Conservation (phyloP, 1,140 invertebrate species). For the Pseudomyrmex cubaensis region DNA sequence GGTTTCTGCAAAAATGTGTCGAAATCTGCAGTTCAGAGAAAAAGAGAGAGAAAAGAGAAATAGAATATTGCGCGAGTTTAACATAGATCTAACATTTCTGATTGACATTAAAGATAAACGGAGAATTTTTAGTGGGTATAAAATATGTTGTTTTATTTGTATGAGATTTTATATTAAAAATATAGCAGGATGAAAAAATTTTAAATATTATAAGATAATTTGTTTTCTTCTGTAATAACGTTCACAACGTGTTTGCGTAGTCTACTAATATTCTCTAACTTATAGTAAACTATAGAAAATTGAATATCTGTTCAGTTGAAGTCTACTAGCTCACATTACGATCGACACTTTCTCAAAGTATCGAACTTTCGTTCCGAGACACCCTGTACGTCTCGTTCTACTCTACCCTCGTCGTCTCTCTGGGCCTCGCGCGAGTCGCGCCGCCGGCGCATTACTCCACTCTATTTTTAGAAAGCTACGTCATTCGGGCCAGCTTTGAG, state of each 20-base stretch:
- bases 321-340: background rate
- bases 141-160: too few relatives aligned
- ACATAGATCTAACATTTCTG: conserved; percentile 5
- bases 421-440: conserved; percentile 13
- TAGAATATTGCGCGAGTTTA: background rate
- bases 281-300: background rate
- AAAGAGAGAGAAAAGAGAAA: background rate
- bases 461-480: conserved; percentile 67
- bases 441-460: conserved; percentile 13
- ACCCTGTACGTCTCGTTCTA: background rate
- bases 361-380: background rate
- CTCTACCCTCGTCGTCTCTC: background rate
- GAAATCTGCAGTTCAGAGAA: background rate
- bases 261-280: background rate
- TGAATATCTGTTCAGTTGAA: background rate
- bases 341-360: background rate
- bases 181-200: too few relatives aligned
- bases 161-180: too few relatives aligned
- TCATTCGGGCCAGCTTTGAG: conserved; percentile 60
- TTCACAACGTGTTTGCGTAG: background rate
- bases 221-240: background rate
- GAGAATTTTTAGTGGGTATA: too few relatives aligned
- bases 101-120: background rate
- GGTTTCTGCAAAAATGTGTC: conserved; percentile 28
- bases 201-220: background rate